Conservation (phyloP, 2,113 vertebrate species). For the Ardeotis arabs region DNA sequence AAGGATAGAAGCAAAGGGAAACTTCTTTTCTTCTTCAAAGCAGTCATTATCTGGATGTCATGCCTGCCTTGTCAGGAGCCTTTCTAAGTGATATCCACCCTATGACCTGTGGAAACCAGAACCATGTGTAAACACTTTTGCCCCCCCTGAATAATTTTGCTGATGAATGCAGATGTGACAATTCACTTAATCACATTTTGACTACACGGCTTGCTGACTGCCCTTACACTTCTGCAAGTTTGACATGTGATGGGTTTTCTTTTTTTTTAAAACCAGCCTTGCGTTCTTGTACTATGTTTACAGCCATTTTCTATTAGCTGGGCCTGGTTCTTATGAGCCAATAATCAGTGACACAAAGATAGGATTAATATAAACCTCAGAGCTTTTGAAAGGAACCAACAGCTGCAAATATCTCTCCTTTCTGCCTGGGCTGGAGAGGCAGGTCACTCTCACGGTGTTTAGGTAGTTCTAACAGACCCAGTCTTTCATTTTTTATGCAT, state of each 20-base stretch:
- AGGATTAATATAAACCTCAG: not conserved
- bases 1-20: not conserved
- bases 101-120: slow-evolving; percentile 22
- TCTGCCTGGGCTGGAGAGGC: not conserved
- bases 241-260: not conserved
- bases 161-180: not conserved
- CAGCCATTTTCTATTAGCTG: not conserved
- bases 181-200: not conserved
- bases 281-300: not conserved
- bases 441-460: not conserved
- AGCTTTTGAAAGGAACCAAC: not conserved
- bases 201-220: not conserved
- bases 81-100: not conserved
- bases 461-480: not conserved
- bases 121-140: not conserved
- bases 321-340: not conserved
- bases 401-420: not conserved
- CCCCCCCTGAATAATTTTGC: not conserved
- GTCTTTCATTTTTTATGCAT: not conserved
- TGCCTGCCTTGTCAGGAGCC: not conserved
- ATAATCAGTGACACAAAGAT: not conserved
- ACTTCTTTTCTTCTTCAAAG: not conserved
- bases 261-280: not conserved
- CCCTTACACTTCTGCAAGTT: not conserved
- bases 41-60: not conserved